Evolutionary conservation across 1,140 invertebrate species (phyloP).

Genomic region (Trichonephila clavipes): DNA sequence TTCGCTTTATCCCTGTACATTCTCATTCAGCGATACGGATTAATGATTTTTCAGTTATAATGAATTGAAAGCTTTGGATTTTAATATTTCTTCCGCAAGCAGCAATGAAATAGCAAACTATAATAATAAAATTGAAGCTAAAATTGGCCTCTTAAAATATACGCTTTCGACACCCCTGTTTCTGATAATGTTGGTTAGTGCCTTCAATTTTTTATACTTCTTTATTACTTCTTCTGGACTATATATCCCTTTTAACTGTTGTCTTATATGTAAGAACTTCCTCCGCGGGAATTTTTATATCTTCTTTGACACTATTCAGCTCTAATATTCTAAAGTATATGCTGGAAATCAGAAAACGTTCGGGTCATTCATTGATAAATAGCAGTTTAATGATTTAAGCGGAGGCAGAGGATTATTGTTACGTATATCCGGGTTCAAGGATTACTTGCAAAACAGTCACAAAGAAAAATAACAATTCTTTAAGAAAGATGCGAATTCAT

Average conservation of each 20-base stretch:
- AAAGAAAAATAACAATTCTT: no score
- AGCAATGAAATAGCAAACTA: not conserved
- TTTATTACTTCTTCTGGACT: not conserved
- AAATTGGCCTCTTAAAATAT: not conserved
- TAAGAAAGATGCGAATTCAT: no score
- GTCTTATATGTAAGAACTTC: not conserved
- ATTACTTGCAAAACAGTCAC: no score
- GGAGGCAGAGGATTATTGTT: not conserved
- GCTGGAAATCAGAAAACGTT: not conserved
- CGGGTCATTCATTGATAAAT: not conserved
- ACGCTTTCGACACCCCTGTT: not conserved
- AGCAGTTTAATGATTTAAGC: not conserved
- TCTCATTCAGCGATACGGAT: no score
- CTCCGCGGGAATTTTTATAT: not conserved
- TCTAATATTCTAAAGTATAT: not conserved
- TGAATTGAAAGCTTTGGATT: no score
- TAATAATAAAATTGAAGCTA: not conserved
- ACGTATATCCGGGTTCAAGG: no score
- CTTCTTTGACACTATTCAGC: not conserved
- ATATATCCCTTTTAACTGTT: not conserved
- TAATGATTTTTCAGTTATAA: no score
- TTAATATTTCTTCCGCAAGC: no score
- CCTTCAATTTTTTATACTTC: not conserved
- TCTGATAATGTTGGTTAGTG: not conserved
- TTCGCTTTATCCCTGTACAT: no score